These are phyloP conservation scores for Takifugu ocellatus DNA, from an alignment of 2,797 vertebrate genomes.

Conservation along the genomic window DNA sequence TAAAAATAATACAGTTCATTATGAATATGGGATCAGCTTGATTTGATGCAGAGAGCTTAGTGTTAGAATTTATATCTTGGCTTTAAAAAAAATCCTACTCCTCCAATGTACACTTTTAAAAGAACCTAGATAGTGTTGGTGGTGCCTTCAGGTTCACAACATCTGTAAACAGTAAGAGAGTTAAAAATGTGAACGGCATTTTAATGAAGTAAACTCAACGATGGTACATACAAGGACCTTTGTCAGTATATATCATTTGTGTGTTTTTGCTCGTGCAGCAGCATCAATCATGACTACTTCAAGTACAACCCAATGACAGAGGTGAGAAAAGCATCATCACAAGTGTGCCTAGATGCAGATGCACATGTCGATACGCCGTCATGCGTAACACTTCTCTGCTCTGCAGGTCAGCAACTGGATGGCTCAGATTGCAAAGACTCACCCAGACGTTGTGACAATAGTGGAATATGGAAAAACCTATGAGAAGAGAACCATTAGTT, in stretches of 20 bases:
- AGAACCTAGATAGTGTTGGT: not conserved
- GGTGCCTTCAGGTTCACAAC: too few species aligned
- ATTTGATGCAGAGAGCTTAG: too few species aligned
- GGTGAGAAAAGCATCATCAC: conserved; percentile 36
- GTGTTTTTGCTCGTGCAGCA: conserved; percentile 25
- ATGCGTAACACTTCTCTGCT: not conserved
- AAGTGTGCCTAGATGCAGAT: not conserved
- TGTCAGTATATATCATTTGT: not conserved
- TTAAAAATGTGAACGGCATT: too few species aligned
- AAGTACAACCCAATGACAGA: conserved; percentile 63
- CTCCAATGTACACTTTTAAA: not conserved
- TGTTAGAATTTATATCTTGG: too few species aligned
- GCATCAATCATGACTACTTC: conserved; percentile 57
- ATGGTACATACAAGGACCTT: not conserved
- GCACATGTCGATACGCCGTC: not conserved
- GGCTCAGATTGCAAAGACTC: conserved; percentile 14
- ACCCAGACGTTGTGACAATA: conserved; percentile 40
- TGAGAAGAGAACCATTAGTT: conserved; percentile 45
- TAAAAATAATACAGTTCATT: not conserved
- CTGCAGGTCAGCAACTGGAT: conserved; percentile 59
- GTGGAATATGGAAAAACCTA: conserved; percentile 53
- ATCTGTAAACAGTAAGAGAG: too few species aligned
- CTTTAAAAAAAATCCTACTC: too few species aligned
- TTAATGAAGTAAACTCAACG: too few species aligned
- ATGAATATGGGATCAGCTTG: not conserved